These are phyloP conservation scores for Kuschelorhynchus macadamiae DNA, from an alignment of 2,888 invertebrate genomes.

Conservation along the genomic window DNA sequence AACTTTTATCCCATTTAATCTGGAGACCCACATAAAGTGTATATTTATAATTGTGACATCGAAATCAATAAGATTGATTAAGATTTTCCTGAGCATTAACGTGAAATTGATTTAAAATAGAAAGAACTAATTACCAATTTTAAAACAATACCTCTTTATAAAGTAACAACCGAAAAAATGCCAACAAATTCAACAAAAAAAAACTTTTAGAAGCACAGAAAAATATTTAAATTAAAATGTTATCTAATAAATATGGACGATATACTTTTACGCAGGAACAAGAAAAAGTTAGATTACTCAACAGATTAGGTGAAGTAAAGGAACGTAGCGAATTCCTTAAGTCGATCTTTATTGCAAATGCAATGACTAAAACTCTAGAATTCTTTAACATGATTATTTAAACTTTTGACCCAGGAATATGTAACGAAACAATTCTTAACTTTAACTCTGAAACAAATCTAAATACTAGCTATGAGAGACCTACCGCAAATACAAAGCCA, in stretches of 20 bases:
- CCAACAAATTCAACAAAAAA: background rate
- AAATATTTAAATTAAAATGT: conserved; percentile 3
- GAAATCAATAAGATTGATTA: background rate
- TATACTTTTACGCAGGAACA: background rate
- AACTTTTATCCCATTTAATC: background rate
- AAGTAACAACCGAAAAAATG: too few relatives aligned
- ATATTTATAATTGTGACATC: background rate
- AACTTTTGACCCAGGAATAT: too few relatives aligned
- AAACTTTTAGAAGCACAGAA: background rate
- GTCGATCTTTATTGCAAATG: background rate
- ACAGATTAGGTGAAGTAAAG: background rate
- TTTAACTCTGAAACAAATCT: too few relatives aligned
- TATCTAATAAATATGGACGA: background rate
- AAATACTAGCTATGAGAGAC: too few relatives aligned
- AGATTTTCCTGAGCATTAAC: background rate
- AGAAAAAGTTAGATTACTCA: background rate
- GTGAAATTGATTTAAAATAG: too few relatives aligned
- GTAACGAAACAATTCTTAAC: too few relatives aligned
- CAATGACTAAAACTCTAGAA: background rate
- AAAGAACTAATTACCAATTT: too few relatives aligned
- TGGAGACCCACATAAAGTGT: conserved; percentile 1
- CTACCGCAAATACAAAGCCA: too few relatives aligned
- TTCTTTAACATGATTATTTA: background rate
- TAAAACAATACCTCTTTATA: too few relatives aligned
- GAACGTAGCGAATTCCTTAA: conserved; percentile 3